Conservation (phyloP, 2,113 vertebrate species). For the Petrocephalus microphthalmus region DNA sequence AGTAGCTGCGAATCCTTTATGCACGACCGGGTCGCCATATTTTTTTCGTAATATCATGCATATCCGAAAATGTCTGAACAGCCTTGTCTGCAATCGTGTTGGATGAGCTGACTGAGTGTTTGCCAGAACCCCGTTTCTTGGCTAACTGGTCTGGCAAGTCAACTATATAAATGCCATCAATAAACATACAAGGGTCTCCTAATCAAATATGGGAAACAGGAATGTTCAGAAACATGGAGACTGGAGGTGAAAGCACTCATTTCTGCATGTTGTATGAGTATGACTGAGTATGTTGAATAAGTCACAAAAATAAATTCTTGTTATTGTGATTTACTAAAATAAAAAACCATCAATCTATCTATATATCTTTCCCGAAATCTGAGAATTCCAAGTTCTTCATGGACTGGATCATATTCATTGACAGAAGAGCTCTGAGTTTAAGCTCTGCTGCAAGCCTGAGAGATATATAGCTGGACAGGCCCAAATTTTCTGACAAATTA, state of each 20-base stretch:
- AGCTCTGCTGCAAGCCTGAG: constrained; percentile 50
- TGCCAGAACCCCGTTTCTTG: constrained; percentile 5
- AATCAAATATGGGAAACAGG: neutral
- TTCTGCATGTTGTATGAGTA: neutral
- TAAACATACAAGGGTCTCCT: neutral
- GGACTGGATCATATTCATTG: constrained; percentile 67
- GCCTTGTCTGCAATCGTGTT: constrained; percentile 23
- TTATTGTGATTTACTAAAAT: neutral
- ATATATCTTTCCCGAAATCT: constrained; percentile 27
- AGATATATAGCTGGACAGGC: constrained; percentile 59
- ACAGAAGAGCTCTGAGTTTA: constrained; percentile 62
- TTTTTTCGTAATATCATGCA: constrained; percentile 14
- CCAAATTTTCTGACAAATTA: constrained; percentile 70
- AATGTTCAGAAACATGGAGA: neutral
- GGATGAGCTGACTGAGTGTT: constrained; percentile 23
- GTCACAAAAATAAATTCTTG: neutral
- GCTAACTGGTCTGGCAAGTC: constrained; percentile 4
- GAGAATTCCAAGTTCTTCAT: constrained; percentile 50
- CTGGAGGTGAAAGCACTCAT: neutral
- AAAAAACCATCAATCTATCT: neutral
- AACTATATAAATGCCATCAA: neutral
- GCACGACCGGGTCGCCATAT: constrained; percentile 19
- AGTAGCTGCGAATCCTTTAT: constrained; percentile 26
- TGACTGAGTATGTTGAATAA: neutral
- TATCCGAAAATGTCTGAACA: neutral